Conservation (phyloP, 2,797 vertebrate genomes). For the Schizothorax lantsangensis region DNA sequence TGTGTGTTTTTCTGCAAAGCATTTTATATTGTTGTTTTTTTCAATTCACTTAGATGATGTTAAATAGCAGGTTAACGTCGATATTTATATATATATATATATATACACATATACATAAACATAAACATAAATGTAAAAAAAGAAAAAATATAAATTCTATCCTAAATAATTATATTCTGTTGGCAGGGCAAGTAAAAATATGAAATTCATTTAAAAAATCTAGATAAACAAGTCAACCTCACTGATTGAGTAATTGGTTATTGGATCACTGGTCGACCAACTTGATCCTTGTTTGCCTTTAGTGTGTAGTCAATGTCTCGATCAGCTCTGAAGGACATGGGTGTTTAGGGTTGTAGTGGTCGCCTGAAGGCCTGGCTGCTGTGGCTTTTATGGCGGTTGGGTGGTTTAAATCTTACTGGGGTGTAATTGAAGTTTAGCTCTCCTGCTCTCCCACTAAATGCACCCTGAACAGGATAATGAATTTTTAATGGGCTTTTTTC, state of each 20-base stretch:
- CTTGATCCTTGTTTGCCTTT: constrained; percentile 36
- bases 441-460: constrained; percentile 68
- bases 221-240: not conserved
- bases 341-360: constrained; percentile 21
- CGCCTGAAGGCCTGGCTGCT: constrained; percentile 32
- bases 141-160: too few relatives aligned
- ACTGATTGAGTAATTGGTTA: not conserved
- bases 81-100: too few relatives aligned
- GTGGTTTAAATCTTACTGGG: constrained; percentile 66
- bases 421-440: constrained; percentile 73
- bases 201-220: not conserved
- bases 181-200: not conserved
- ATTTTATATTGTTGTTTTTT: not conserved
- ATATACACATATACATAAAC: too few relatives aligned
- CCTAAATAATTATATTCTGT: not conserved
- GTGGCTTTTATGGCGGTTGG: constrained; percentile 67
- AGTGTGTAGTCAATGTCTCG: constrained; percentile 14
- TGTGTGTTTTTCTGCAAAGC: not conserved
- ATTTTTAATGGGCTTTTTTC: constrained; percentile 69
- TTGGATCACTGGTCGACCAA: not conserved
- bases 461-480: constrained; percentile 74
- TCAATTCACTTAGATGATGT: not conserved
- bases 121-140: too few relatives aligned
- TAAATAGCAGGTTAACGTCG: not conserved
- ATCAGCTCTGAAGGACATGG: constrained; percentile 29